Evolutionary conservation across 2,113 vertebrate genomes (phyloP).

Genomic region (Galemys pyrenaicus): DNA sequence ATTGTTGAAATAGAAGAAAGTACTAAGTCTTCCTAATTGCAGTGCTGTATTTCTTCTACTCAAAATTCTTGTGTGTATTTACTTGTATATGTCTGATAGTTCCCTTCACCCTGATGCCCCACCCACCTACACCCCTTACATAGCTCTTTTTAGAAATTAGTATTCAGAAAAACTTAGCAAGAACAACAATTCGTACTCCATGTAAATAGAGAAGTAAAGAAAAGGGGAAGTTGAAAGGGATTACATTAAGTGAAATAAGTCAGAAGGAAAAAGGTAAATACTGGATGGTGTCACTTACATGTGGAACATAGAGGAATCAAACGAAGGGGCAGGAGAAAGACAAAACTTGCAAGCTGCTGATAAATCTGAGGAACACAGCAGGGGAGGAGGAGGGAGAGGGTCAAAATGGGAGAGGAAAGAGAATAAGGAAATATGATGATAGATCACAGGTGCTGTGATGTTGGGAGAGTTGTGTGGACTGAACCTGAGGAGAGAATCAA

Average conservation of each 20-base stretch:
- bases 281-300: no score
- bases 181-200: neutral
- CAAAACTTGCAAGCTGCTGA: no score
- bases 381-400: no score
- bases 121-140: neutral
- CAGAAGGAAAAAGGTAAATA: no score
- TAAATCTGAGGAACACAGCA: no score
- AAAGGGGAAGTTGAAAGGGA: neutral
- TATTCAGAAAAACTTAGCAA: slow-evolving; percentile 11
- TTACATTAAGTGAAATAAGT: neutral
- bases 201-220: neutral
- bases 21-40: neutral
- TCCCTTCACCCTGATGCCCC: neutral
- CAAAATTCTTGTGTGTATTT: neutral
- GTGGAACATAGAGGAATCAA: no score
- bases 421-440: no score
- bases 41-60: neutral
- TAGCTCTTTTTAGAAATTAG: neutral
- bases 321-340: no score
- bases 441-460: no score
- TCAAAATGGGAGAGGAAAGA: no score
- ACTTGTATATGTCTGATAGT: neutral
- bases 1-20: neutral
- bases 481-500: no score
- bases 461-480: no score